These are phyloP conservation scores for Centropus unirufus DNA, from an alignment of 2,113 vertebrate genomes.

Conservation along the genomic window DNA sequence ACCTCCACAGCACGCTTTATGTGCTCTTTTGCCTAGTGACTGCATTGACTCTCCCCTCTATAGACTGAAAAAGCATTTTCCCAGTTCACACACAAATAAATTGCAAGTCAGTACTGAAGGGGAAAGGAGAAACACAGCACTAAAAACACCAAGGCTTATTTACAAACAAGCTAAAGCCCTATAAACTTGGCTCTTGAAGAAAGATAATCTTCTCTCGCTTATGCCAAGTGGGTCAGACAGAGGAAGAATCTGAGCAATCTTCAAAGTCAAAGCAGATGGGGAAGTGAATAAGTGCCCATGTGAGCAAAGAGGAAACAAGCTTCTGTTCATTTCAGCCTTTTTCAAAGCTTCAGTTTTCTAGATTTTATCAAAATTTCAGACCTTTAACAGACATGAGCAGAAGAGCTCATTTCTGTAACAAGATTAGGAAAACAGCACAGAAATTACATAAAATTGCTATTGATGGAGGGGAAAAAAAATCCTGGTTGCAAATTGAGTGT, in stretches of 20 bases:
- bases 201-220: constrained; percentile 45
- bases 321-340: background rate
- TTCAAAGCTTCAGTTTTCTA: constrained; percentile 10
- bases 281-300: constrained; percentile 33
- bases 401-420: background rate
- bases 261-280: constrained; percentile 63
- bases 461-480: background rate
- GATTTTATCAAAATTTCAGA: background rate
- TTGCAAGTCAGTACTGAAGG: background rate
- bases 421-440: background rate
- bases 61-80: background rate
- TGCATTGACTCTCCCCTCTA: background rate
- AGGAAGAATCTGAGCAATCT: constrained; percentile 64
- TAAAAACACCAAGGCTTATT: constrained; percentile 16
- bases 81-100: background rate
- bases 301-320: constrained; percentile 41
- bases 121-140: background rate
- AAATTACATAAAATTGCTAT: background rate
- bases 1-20: background rate
- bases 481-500: background rate
- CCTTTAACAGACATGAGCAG: background rate
- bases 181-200: constrained; percentile 53
- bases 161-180: constrained; percentile 6
- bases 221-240: constrained; percentile 72
- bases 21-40: background rate